phyloP scores from a whole-genome alignment of 2,888 invertebrate genomes.

The Conistra vaccinii region DNA sequence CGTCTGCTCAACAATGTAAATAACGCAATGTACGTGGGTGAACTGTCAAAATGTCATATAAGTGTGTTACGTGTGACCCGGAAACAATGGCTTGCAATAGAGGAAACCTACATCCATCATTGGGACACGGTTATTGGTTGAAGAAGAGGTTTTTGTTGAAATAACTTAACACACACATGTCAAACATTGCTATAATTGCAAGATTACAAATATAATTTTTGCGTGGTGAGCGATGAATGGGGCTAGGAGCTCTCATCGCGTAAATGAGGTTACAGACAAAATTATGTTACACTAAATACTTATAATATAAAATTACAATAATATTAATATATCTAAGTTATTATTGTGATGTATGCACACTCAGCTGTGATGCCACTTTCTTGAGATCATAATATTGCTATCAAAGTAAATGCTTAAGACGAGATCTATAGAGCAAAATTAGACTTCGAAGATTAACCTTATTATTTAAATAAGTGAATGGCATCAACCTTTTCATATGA shows the following conservation, averaged over 20 bases:
- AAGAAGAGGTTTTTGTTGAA: constrained; percentile 20
- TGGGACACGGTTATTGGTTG: background rate
- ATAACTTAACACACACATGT: constrained; percentile 29
- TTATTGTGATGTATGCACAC: constrained; percentile 19
- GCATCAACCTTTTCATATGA: no score
- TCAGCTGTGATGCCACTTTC: background rate
- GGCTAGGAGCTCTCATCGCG: background rate
- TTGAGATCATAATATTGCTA: constrained; percentile 42
- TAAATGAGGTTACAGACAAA: background rate
- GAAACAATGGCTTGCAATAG: background rate
- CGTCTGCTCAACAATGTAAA: no score
- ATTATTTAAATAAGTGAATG: no score
- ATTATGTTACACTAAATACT: background rate
- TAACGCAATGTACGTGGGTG: no score
- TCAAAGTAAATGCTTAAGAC: no score
- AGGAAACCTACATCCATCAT: background rate
- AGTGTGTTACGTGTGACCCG: no score
- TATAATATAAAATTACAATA: no score
- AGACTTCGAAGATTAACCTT: no score
- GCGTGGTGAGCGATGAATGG: background rate
- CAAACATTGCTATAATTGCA: constrained; percentile 27
- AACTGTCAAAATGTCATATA: no score
- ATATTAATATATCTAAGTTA: background rate
- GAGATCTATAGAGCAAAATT: no score
- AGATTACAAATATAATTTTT: constrained; percentile 28